Conservation (phyloP, 1,140 invertebrate species). For the Calephelis virginiensis region DNA sequence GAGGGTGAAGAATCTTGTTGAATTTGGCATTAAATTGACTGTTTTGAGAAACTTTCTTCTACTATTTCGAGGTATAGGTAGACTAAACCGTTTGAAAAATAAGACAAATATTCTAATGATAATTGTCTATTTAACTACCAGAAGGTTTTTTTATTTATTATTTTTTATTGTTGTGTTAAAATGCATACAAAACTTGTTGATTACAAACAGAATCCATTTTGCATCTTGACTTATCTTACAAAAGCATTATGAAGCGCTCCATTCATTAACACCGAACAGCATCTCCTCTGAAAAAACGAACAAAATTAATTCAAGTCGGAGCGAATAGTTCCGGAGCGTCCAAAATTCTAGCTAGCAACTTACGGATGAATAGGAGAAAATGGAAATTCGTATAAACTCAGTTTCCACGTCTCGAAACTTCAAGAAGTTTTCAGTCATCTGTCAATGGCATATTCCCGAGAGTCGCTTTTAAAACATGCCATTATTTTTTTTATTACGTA, state of each 20-base stretch:
- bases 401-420: slow-evolving; percentile 28
- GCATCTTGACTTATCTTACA: too few species aligned
- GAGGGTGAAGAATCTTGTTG: too few species aligned
- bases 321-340: slow-evolving; percentile 8
- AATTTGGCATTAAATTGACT: too few species aligned
- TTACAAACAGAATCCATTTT: too few species aligned
- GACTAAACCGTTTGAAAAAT: too few species aligned
- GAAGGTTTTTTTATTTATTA: too few species aligned
- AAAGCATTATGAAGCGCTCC: background rate
- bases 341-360: slow-evolving; percentile 34
- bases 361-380: slow-evolving; percentile 22
- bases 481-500: slow-evolving; percentile 73
- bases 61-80: too few species aligned
- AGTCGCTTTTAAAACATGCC: slow-evolving; percentile 69
- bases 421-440: slow-evolving; percentile 41
- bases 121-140: too few species aligned
- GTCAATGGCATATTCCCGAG: slow-evolving; percentile 50
- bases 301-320: slow-evolving; percentile 1
- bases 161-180: too few species aligned
- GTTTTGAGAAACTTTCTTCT: too few species aligned
- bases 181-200: too few species aligned
- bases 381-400: slow-evolving; percentile 30
- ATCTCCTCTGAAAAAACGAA: slow-evolving; percentile 3
- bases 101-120: too few species aligned
- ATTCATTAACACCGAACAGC: slow-evolving; percentile 2